Conservation (phyloP, 2,888 invertebrate genomes). For the Ormyrus pomaceus region DNA sequence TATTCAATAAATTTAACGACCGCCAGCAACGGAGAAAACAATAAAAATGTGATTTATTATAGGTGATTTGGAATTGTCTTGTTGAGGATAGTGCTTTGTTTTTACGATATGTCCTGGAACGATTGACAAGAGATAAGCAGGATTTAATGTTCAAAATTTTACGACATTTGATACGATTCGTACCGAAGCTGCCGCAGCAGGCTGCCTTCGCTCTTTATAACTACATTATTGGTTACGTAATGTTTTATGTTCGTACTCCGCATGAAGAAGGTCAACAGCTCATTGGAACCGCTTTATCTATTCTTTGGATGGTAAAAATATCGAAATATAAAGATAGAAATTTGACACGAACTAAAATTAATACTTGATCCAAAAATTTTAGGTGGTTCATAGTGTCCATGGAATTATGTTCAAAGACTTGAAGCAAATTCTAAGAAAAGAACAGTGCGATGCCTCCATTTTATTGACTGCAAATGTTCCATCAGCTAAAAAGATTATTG, state of each 20-base stretch:
- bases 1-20: too few relatives aligned
- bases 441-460: slow-evolving; percentile 99
- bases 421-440: slow-evolving; percentile 98
- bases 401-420: slow-evolving; percentile 99
- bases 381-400: slow-evolving; percentile 98
- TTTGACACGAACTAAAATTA: background rate
- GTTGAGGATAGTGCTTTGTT: slow-evolving; percentile 98
- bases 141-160: slow-evolving; percentile 96
- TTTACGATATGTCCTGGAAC: slow-evolving; percentile 95
- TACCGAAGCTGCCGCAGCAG: slow-evolving; percentile 95
- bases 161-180: slow-evolving; percentile 93
- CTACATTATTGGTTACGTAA: slow-evolving; percentile 98
- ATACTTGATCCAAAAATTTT: slow-evolving; percentile 55
- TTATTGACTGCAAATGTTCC: slow-evolving; percentile 99
- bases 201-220: slow-evolving; percentile 99
- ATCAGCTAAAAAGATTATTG: slow-evolving; percentile 98
- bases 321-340: background rate
- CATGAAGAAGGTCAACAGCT: slow-evolving; percentile 96
- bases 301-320: slow-evolving; percentile 92
- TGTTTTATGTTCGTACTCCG: slow-evolving; percentile 98
- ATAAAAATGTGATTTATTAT: slow-evolving; percentile 56
- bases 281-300: slow-evolving; percentile 95
- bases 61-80: slow-evolving; percentile 98
- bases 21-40: background rate
- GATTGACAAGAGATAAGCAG: slow-evolving; percentile 94